Base-by-base conservation (phyloP, 2,888 invertebrate species). In the Tachystola acroxantha region DNA sequence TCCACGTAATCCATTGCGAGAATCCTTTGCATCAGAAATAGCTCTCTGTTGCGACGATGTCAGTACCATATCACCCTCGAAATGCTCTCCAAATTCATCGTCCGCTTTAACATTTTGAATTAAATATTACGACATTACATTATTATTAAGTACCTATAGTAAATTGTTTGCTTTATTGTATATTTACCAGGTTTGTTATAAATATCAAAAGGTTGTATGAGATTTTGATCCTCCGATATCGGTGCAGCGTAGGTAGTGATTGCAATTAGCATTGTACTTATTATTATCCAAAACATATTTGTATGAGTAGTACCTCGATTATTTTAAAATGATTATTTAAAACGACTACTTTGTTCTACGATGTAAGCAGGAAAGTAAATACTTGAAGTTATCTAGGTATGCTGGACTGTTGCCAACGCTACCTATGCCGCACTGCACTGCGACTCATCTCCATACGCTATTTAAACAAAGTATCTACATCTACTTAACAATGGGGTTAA, bases 31-130 rank as follows among this genome's bases (percentile, higher is more conserved):
- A 1, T 56, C 46, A 1, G 47, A 48, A 5, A 80, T 54, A 1
- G 68, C 76, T 36, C 51, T 39, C 38, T 50, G 53, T 46, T 87
- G 86, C 11, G 39, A 36, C 7, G 55, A 41, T 5, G 69, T 70
- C 35, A 88, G 45, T 32, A 88, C 3, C 67, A 88, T 88, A 39
- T 88, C 88, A 2, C 88, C 88, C 57, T 88, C 88, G 43, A 88
- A 88, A 40, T 80, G 57, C 5, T 78, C 66, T 10, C 87, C 87
- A 9, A 73, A 58, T 50, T 85, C 84, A 14, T 10, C 25, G 3
- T 9, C 32, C 25, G 14, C 16, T 16, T n/a, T n/a, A n/a, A n/a
- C n/a, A n/a, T n/a, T n/a, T n/a, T n/a, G n/a, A n/a, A n/a, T n/a
- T n/a, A n/a, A n/a, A n/a, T n/a, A n/a, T 2, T 1, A 20, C 6